A percentile compares a stretch with the other conserved stretches of the same genome.
Conservation (phyloP, 2,888 invertebrate genomes). For the Drosophila pullipes region DNA sequence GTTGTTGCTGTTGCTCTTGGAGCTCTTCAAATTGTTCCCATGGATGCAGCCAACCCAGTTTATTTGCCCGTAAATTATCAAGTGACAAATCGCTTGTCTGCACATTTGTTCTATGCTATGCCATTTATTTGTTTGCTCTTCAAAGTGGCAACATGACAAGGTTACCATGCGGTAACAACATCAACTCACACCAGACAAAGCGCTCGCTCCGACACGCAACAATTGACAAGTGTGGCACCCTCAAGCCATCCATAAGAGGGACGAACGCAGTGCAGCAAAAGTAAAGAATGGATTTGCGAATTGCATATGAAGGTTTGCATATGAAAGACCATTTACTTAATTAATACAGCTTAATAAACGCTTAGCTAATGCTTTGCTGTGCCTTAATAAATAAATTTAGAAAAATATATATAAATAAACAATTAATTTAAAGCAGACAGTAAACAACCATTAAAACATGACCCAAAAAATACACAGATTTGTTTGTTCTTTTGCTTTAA, state of each 20-base stretch:
- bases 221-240: constrained; percentile 41
- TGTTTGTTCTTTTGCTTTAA: constrained; percentile 14
- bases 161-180: constrained; percentile 22
- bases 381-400: neutral
- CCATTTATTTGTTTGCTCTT: constrained; percentile 64
- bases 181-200: constrained; percentile 16
- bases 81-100: constrained; percentile 75
- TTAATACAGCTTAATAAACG: constrained; percentile 25
- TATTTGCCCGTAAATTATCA: constrained; percentile 58
- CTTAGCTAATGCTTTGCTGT: neutral
- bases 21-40: neutral
- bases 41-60: constrained; percentile 27
- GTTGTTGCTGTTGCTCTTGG: neutral
- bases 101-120: constrained; percentile 55
- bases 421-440: neutral
- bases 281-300: constrained; percentile 4
- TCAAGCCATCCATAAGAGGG: constrained; percentile 6
- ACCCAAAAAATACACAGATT: neutral
- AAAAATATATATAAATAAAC: too few relatives aligned
- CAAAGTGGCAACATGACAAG: constrained; percentile 55
- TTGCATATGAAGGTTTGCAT: neutral
- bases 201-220: constrained; percentile 44
- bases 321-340: constrained; percentile 31
- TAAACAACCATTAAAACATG: neutral
- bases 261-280: constrained; percentile 4